Evolutionary conservation across 2,888 invertebrate genomes (phyloP), one percentile per base, ranked within the genome.

Genomic region (Microlaimidae sp.): DNA sequence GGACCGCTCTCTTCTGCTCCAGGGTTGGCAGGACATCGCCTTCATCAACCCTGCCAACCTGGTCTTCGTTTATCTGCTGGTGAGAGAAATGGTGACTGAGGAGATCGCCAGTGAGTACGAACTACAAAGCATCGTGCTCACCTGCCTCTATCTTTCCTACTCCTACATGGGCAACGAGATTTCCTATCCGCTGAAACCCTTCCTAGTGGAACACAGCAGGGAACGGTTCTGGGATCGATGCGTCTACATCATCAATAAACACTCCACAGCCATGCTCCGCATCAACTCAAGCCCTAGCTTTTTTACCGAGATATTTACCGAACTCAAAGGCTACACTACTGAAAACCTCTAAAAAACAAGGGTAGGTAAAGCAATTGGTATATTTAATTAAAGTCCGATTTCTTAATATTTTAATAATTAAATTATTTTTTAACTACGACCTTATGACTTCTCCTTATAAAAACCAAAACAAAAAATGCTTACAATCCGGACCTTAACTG

Each of bases 1-100:
- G 57, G 97, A 97, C 75, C 79, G 95, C 61, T 86, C 88, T 70
- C 79, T 97, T 59, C 80, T 97, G 60, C 78, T 95, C 65, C 95
- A 97, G 75, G 97, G 97, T 67, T 97, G 97, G 97, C 95, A 97
- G 83, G 92, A 92, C 71, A 86, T 95, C 66, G 92, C 92, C 60
- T 99, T 99, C 78, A 92, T 99, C 73, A 97, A 95, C 76, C 97
- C 97, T 57, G 95, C 97, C 61, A 97, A 97, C 76, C 88, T 97
- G 62, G 95, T 97, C 60, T 97, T 97, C 78, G 88, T 97, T 60
- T 97, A 92, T 77, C 87, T 97, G 87, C 78, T 97, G 66, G 85
- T 97, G 48, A 81, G 90, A 21, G 92, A 93, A 69, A 78, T 92
- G 64, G 85, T 89, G 32, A 70, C 71, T 26, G 51, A 60, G 66